Base-by-base conservation (phyloP, 2,113 vertebrate species). In the Eptesicus fuscus region DNA sequence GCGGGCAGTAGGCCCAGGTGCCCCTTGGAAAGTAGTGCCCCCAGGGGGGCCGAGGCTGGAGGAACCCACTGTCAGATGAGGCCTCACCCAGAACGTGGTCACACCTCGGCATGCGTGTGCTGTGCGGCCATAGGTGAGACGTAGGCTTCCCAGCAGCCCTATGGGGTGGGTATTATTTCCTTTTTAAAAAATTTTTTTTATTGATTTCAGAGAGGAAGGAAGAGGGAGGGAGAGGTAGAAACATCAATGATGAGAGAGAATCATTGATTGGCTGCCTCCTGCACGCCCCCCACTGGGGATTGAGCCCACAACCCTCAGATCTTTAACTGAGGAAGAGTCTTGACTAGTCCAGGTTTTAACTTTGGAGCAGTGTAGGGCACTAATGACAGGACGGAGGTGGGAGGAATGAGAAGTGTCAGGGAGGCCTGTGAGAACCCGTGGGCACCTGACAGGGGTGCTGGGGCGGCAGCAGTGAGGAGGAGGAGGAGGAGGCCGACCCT, bases 71-170 rank as follows among this genome's bases (percentile, higher is more conserved):
- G n/a, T 90, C 53, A 20, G 17, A 53, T 8, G n/a, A n/a, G n/a
- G n/a, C 44, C 44, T 47, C 4, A 2, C 23, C 30, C 79, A 30
- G 35, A 93, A 71, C 18, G 5, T 20, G 32, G 56, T 47, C 30
- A 13, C 47, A 7, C 56, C 23, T 73, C 42, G 61, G 25, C 28
- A 5, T 13, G 22, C 10, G 10, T 69, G 16, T 37, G 37, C 20
- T 23, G 0, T 49, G 32, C 18, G 14, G 12, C 37, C 70, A 7
- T 40, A 30, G 37, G 49, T 7, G 0, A 20, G 71, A 51, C 4
- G 18, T 35, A 13, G 11, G 61, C 51, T 51, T 28, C 59, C 59
- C 67, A 4, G 7, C 6, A 42, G 44, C 49, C 63, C 65, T 61
- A 5, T 1, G 51, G 74, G n/a, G 28, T 12, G 25, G 35, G 3